Evolutionary conservation across 2,797 vertebrate species (phyloP).

Genomic region (Chloroceryle amazona): DNA sequence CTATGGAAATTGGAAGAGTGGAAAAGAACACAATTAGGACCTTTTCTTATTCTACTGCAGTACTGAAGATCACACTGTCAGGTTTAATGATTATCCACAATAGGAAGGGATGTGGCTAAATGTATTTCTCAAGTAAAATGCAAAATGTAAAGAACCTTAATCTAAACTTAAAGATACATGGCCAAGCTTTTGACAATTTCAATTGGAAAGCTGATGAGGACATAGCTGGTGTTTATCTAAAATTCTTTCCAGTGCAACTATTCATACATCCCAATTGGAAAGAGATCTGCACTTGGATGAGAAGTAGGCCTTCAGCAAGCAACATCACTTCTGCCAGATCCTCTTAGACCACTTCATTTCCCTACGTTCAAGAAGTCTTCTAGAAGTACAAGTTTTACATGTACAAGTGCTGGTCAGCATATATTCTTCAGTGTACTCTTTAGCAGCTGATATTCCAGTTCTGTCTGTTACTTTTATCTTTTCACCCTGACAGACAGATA

Average conservation of each 20-base stretch:
- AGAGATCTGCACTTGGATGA: neutral
- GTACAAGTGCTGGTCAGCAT: neutral
- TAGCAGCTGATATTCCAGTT: neutral
- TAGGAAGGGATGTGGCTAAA: neutral
- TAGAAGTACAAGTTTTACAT: neutral
- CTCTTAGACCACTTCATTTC: neutral
- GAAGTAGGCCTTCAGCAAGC: neutral
- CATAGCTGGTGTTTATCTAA: neutral
- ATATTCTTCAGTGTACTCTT: neutral
- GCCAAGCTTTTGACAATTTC: neutral
- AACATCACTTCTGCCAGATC: neutral
- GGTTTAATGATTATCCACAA: neutral
- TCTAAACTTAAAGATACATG: neutral
- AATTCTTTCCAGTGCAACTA: neutral
- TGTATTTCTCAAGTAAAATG: neutral
- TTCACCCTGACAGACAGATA: neutral
- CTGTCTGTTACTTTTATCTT: neutral
- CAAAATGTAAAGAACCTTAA: neutral
- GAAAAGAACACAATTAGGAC: neutral
- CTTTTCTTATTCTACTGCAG: neutral
- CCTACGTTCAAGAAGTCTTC: neutral
- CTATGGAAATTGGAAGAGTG: neutral
- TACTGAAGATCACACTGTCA: neutral
- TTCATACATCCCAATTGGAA: neutral
- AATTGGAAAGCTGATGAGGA: neutral